phyloP scores from a whole-genome alignment of 2,888 invertebrate genomes.

The Idaea aversata region DNA sequence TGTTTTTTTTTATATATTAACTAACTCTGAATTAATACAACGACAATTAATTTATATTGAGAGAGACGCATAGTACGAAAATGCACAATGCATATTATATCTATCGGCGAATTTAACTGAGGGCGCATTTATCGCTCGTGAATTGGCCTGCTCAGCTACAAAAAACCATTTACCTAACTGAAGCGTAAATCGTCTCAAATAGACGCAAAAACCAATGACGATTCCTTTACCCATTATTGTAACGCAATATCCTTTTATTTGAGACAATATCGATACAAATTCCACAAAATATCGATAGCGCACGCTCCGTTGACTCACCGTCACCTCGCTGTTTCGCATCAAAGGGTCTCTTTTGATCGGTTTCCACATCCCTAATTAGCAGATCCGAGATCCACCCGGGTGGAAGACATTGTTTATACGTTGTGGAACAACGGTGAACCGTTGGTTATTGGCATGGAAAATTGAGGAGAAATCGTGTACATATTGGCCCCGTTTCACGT shows the following conservation, averaged over 20 bases:
- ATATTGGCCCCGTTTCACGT: slow-evolving; percentile 40
- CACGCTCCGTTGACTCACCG: slow-evolving; percentile 51
- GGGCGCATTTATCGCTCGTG: too few relatives aligned
- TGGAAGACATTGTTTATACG: slow-evolving; percentile 79
- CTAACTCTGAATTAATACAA: too few relatives aligned
- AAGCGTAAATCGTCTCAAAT: background rate
- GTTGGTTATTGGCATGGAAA: slow-evolving; percentile 69
- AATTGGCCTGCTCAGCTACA: background rate
- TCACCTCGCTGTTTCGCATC: slow-evolving; percentile 72
- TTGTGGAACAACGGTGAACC: slow-evolving; percentile 58
- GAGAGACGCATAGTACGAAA: too few relatives aligned
- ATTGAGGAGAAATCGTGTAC: slow-evolving; percentile 66
- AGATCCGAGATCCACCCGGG: slow-evolving; percentile 55
- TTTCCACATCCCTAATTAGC: slow-evolving; percentile 75
- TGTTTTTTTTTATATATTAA: too few relatives aligned
- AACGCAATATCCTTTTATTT: slow-evolving; percentile 1
- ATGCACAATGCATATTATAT: too few relatives aligned
- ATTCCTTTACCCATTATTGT: background rate
- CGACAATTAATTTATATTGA: too few relatives aligned
- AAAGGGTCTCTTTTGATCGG: slow-evolving; percentile 70
- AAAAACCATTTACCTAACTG: background rate
- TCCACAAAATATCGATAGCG: slow-evolving; percentile 34
- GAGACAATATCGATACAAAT: slow-evolving; percentile 22
- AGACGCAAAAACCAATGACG: background rate
- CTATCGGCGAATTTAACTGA: too few relatives aligned